Evolutionary conservation across 2,797 vertebrate species (phyloP), one percentile per base, ranked within the genome.

Genomic region (Denticeps clupeoides): DNA sequence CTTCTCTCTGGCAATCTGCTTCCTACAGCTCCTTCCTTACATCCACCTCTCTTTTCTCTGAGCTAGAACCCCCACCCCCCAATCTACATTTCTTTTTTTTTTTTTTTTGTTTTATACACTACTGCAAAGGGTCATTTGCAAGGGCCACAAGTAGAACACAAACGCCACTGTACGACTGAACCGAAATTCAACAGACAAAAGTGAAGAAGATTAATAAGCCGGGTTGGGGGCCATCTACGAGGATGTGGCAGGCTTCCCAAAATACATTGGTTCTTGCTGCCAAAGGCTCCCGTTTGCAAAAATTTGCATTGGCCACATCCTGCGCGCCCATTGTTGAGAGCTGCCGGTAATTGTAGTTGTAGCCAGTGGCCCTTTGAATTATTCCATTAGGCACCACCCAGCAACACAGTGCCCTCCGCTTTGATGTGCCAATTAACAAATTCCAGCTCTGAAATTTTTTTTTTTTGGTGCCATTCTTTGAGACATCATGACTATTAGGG

Each of bases 1-100:
- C 68, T 63, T 51, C 68, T 35, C 47, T 22, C 37, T 64, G 64
- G 53, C 71, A 80, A 82, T 82, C 78, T 84, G 65, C 69, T 82
- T 82, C 79, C 75, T 80, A 66, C 78, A 81, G 77, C 71, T 71
- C 67, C 66, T 81, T 81, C 79, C 79, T 80, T 65, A 67, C 63
- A 65, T 58, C 63, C 60, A 65, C 16, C 23, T 45, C 52, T 40
- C 37, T 49, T 55, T 35, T 55, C 53, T 62, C 46, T 47, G 26
- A 58, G 18, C 44, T 49, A 65, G 58, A 60, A 52, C 59, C 56
- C 41, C 53, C 50, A 40, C 50, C 53, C 61, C 47, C 26, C 43
- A 41, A 45, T 40, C 49, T 44, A 53, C 54, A 56, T 24, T 28
- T 53, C 52, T n/a, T n/a, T n/a, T n/a, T n/a, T n/a, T n/a, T n/a